Evolutionary conservation across 2,113 vertebrate genomes (phyloP).

Genomic region (Saimiri boliviensis): DNA sequence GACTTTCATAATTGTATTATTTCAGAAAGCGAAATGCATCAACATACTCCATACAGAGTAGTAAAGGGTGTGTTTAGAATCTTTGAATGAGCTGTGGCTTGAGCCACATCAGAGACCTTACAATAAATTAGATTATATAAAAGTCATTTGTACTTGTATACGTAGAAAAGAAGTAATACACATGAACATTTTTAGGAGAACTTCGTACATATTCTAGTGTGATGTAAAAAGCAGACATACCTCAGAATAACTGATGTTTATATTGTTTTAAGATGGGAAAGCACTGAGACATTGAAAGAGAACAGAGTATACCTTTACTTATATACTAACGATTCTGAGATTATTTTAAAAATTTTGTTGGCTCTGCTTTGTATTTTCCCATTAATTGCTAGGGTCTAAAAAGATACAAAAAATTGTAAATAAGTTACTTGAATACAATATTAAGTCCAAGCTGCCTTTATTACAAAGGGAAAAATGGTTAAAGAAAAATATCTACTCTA

Average conservation of each 20-base stretch:
- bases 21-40: slow-evolving; percentile 55
- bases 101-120: slow-evolving; percentile 67
- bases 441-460: slow-evolving; percentile 80
- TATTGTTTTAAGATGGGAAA: slow-evolving; percentile 85
- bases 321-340: slow-evolving; percentile 84
- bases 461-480: slow-evolving; percentile 63
- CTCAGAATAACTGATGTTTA: slow-evolving; percentile 84
- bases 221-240: slow-evolving; percentile 73
- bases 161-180: slow-evolving; percentile 35
- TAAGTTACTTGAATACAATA: slow-evolving; percentile 82
- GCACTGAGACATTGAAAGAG: slow-evolving; percentile 83
- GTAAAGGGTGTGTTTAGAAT: slow-evolving; percentile 35
- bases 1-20: slow-evolving; percentile 51
- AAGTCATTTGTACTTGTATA: slow-evolving; percentile 10
- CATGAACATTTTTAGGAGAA: slow-evolving; percentile 77
- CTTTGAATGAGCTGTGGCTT: slow-evolving; percentile 68
- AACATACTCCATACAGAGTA: slow-evolving; percentile 50
- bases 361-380: slow-evolving; percentile 80
- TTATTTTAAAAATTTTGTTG: slow-evolving; percentile 81
- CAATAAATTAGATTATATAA: background rate
- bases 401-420: slow-evolving; percentile 82
- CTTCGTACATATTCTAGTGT: slow-evolving; percentile 16
- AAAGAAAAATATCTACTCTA: slow-evolving; percentile 48
- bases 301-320: slow-evolving; percentile 89
- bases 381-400: slow-evolving; percentile 87